Base-by-base conservation (phyloP, 2,888 invertebrate genomes). In the Agriopis aurantiaria region DNA sequence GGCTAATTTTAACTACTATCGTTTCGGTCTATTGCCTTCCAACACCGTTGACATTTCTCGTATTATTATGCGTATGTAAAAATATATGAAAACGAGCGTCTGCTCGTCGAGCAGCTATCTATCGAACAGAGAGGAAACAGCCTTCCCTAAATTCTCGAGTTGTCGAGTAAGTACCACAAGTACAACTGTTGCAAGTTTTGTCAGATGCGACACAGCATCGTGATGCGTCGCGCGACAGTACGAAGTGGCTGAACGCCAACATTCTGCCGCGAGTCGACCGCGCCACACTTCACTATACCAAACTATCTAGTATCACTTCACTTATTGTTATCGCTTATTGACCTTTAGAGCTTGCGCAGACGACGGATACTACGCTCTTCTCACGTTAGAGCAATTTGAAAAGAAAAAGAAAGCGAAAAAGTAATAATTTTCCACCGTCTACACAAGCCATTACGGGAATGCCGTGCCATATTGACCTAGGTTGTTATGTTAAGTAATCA, bases 1-100 rank as follows among this genome's bases (percentile, higher is more conserved):
- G 17, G 69, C 74, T 72, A 74, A 72, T 61, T 72, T 59, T 74
- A 72, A 70, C 70, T 62, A 56, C 65, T 59, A 64, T 64, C 63
- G 60, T 57, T 66, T 69, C 60, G 67, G 41, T 65, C 59, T 60
- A 52, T 53, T 41, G 62, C 62, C 60, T 33, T 23, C 59, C 51
- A 14, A 48, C 58, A 49, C 62, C 59, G 49, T 49, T 59, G 52
- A 59, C 62, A 66, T 59, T 61, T 53, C 14, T 10, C 14, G 40
- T 45, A 58, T 63, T 60, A 43, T 53, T 66, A 41, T 40, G 58
- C 33, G 23, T 46, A 58, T 7, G 45, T 48, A 45, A 64, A 46
- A 33, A 14, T 17, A 53, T n/a, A 9, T 23, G 55, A 55, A 14
- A 14, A 11, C 11, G 14, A 40, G 55, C n/a, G 8, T 14, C 14